Conservation (phyloP, 2,888 invertebrate species). For the Pammene aurita region DNA sequence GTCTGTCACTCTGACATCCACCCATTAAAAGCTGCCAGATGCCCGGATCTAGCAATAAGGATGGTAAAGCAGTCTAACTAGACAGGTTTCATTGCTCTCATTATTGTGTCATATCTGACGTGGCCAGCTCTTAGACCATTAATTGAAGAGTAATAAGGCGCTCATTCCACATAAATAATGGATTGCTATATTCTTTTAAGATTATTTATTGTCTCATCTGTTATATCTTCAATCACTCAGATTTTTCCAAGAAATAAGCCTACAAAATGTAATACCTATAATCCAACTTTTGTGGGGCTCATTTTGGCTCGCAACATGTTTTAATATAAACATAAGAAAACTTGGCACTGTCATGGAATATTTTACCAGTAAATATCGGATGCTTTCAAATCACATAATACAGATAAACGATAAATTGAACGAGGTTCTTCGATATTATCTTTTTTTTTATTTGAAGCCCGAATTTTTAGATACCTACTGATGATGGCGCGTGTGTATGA, state of each 20-base stretch:
- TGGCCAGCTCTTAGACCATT: no score
- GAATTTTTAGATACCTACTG: neutral
- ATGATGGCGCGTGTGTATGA: neutral
- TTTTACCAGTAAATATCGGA: constrained; percentile 25
- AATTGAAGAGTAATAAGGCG: no score
- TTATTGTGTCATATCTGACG: no score
- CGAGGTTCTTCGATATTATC: constrained; percentile 3
- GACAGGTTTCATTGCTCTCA: no score
- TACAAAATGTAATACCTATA: constrained; percentile 8
- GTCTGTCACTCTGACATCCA: no score
- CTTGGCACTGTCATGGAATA: constrained; percentile 36
- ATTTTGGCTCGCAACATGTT: constrained; percentile 34
- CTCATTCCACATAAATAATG: no score
- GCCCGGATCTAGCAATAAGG: no score
- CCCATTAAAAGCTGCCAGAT: no score
- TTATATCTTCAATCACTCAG: neutral
- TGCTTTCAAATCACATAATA: constrained; percentile 29
- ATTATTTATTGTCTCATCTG: neutral
- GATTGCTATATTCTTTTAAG: no score
- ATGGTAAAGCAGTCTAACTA: no score
- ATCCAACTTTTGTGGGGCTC: constrained; percentile 1
- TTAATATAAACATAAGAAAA: constrained; percentile 36
- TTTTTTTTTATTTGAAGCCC: neutral
- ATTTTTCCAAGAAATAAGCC: neutral
- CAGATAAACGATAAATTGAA: constrained; percentile 28